A percentile compares a stretch with the other conserved stretches of the same genome.
These are phyloP conservation scores for Akabosia matsudoensis DNA, from an alignment of 1,140 invertebrate genomes.

Conservation along the genomic window DNA sequence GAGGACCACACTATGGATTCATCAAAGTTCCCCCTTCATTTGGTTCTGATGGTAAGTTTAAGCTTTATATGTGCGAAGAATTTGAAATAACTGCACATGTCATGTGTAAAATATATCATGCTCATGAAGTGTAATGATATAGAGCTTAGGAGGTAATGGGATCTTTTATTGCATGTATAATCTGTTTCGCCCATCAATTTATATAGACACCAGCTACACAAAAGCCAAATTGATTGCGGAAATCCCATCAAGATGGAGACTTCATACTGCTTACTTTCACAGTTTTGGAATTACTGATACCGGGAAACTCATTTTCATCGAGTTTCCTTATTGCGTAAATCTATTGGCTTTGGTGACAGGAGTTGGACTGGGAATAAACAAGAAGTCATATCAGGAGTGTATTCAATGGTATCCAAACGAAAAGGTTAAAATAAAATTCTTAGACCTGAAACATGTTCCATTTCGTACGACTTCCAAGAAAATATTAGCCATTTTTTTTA, in stretches of 20 bases:
- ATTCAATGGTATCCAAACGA: conserved; percentile 54
- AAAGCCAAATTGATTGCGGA: conserved; percentile 49
- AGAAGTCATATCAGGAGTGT: conserved; percentile 51
- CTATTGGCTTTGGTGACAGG: conserved; percentile 51
- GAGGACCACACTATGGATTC: conserved; percentile 43
- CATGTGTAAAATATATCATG: too few species aligned
- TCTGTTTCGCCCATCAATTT: too few species aligned
- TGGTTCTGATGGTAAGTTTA: conserved; percentile 30
- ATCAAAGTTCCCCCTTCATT: conserved; percentile 45
- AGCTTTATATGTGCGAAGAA: too few species aligned
- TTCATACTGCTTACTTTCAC: conserved; percentile 55
- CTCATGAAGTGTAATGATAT: too few species aligned
- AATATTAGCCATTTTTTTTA: not conserved
- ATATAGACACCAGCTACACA: conserved; percentile 42
- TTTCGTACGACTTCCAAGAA: conserved; percentile 21
- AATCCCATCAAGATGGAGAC: conserved; percentile 51
- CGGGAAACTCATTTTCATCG: conserved; percentile 57
- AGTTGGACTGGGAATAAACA: conserved; percentile 51
- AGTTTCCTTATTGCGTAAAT: conserved; percentile 54
- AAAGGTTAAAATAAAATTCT: conserved; percentile 50
- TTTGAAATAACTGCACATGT: too few species aligned
- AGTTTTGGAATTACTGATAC: conserved; percentile 57
- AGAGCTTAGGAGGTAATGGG: not conserved
- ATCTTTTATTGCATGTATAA: not conserved
- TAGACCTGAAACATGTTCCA: not conserved